phyloP scores from a whole-genome alignment of 2,113 vertebrate genomes.

The Silurus meridionalis region DNA sequence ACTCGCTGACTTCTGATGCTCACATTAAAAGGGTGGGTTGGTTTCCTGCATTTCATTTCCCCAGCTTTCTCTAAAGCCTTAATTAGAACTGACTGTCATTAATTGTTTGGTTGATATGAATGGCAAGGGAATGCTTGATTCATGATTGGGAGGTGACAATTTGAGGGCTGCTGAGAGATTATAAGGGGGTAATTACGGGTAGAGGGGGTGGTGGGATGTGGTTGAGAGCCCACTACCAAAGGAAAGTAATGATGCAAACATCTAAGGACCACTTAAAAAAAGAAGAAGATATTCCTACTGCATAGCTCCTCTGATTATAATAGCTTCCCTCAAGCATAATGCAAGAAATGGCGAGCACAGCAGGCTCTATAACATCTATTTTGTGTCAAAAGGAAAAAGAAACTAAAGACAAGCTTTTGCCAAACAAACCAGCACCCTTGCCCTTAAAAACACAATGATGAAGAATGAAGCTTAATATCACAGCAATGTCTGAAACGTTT shows the following conservation, averaged over 20 bases:
- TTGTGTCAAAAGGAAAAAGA: conserved; percentile 16
- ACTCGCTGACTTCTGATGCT: neutral
- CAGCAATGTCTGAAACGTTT: neutral
- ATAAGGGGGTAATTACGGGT: conserved; percentile 65
- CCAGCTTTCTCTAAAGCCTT: conserved; percentile 41
- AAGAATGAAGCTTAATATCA: conserved; percentile 26
- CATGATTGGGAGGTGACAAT: conserved; percentile 61
- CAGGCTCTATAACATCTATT: conserved; percentile 32
- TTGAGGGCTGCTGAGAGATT: conserved; percentile 67
- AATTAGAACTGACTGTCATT: conserved; percentile 63
- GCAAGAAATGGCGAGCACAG: conserved; percentile 22
- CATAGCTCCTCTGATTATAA: conserved; percentile 32
- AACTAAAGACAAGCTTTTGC: neutral
- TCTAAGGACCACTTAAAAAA: conserved; percentile 60
- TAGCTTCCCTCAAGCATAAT: conserved; percentile 24
- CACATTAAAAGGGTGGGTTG: conserved; percentile 20
- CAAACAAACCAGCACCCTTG: neutral
- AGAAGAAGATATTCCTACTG: conserved; percentile 18
- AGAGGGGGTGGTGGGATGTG: too few species aligned
- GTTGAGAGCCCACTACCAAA: conserved; percentile 44
- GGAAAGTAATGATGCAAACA: conserved; percentile 66
- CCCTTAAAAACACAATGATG: conserved; percentile 15
- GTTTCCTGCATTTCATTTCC: conserved; percentile 6
- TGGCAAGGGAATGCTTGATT: conserved; percentile 58
- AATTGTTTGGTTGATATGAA: conserved; percentile 64